Evolutionary conservation across 2,888 invertebrate genomes (phyloP).

Genomic region (Tanytarsus gracilentus): DNA sequence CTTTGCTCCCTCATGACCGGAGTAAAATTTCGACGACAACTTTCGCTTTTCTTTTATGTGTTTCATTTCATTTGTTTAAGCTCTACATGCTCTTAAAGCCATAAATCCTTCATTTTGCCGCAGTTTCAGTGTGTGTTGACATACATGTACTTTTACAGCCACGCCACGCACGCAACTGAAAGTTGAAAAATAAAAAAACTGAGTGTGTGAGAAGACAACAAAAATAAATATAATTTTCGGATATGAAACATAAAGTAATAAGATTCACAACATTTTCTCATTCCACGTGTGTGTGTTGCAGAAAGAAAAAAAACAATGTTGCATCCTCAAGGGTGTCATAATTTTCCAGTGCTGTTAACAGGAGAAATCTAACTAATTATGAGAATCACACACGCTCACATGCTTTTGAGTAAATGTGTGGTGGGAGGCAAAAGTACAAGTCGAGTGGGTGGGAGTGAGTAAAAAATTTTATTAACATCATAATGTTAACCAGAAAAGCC

Average conservation of each 20-base stretch:
- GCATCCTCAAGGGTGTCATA: constrained; percentile 18
- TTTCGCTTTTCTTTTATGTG: neutral
- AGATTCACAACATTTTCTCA: constrained; percentile 24
- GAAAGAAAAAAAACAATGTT: constrained; percentile 18
- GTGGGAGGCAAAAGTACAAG: neutral
- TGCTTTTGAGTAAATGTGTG: neutral
- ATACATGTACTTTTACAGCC: neutral
- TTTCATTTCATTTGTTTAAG: neutral
- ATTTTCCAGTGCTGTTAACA: constrained; percentile 28
- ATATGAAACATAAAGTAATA: constrained; percentile 24
- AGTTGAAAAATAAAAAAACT: neutral
- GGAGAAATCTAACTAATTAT: constrained; percentile 28
- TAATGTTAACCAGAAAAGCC: constrained; percentile 25
- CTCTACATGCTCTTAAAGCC: constrained; percentile 11
- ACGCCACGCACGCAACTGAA: neutral
- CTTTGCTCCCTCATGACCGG: neutral
- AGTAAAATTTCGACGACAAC: neutral
- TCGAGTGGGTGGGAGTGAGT: neutral
- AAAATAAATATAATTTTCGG: constrained; percentile 22
- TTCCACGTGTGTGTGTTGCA: too few species aligned
- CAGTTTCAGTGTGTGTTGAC: constrained; percentile 3
- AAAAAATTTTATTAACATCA: constrained; percentile 21
- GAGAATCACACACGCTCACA: constrained; percentile 20
- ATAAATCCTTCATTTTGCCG: constrained; percentile 20
- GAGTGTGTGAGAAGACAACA: neutral